phyloP scores from a whole-genome alignment of 2,797 vertebrate species.

The Scolopax bukidnonensis region DNA sequence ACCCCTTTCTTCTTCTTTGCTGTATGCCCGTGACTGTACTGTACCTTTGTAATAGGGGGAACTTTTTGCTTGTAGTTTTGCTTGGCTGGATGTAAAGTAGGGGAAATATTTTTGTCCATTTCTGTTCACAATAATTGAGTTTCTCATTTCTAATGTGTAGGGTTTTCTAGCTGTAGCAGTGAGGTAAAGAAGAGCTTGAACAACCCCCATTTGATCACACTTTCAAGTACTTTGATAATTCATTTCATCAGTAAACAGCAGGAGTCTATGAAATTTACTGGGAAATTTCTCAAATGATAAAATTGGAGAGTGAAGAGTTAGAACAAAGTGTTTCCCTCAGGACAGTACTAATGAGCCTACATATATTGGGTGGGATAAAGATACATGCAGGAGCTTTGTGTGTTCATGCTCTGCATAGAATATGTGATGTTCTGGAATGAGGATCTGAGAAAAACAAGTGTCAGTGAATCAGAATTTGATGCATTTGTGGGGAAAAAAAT shows the following conservation, averaged over 20 bases:
- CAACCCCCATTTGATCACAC: background rate
- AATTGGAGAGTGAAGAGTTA: background rate
- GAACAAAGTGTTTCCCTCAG: constrained; percentile 19
- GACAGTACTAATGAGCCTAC: background rate
- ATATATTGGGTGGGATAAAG: background rate
- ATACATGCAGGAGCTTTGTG: background rate
- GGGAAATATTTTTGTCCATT: background rate
- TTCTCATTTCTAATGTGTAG: background rate
- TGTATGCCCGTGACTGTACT: rapidly evolving
- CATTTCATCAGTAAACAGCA: constrained; percentile 23
- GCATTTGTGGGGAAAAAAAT: background rate
- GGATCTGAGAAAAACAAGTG: background rate
- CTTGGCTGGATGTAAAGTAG: background rate
- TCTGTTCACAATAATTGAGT: background rate
- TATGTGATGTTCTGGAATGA: background rate
- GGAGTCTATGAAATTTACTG: constrained; percentile 14
- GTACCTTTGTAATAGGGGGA: background rate
- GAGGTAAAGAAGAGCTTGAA: background rate
- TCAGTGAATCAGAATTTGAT: background rate
- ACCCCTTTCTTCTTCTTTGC: background rate
- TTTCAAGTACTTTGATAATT: background rate
- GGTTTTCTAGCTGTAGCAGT: background rate
- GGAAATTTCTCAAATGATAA: background rate
- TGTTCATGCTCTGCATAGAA: background rate
- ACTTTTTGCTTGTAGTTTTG: background rate